A percentile compares a stretch with the other conserved stretches of the same genome.
Conservation (phyloP, 2,888 invertebrate species). For the Choristoneura rosaceana region DNA sequence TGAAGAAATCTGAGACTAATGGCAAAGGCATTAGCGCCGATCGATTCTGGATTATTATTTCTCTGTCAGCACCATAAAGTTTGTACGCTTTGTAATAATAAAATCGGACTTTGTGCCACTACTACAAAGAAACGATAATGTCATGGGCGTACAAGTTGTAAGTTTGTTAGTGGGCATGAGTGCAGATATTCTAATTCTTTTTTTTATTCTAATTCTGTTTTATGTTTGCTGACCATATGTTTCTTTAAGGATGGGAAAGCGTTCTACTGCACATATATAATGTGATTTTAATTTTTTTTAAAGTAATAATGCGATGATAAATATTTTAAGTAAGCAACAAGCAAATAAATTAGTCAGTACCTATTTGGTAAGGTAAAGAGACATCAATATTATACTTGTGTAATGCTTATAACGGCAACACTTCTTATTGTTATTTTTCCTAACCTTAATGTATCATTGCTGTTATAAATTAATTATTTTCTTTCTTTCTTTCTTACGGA, state of each 20-base stretch:
- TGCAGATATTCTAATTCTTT: neutral
- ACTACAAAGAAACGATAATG: slow-evolving; percentile 46
- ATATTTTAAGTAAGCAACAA: too few relatives aligned
- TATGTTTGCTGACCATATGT: neutral
- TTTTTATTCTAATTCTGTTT: neutral
- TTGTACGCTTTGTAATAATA: slow-evolving; percentile 41
- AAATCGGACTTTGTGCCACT: slow-evolving; percentile 64
- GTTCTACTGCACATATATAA: too few relatives aligned
- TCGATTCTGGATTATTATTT: slow-evolving; percentile 9
- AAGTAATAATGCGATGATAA: too few relatives aligned
- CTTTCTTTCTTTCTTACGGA: too few relatives aligned
- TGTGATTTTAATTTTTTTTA: too few relatives aligned
- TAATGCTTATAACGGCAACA: too few relatives aligned
- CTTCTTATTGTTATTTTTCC: too few relatives aligned
- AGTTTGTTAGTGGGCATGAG: neutral
- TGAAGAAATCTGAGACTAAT: slow-evolving; percentile 1
- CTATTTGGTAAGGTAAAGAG: too few relatives aligned
- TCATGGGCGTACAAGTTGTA: slow-evolving; percentile 2
- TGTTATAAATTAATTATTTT: too few relatives aligned
- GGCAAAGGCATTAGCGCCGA: neutral
- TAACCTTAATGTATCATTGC: too few relatives aligned
- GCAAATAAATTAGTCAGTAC: too few relatives aligned
- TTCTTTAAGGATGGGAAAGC: neutral
- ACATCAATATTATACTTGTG: neutral
- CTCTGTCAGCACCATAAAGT: slow-evolving; percentile 17